Evolutionary conservation across 2,888 invertebrate genomes (phyloP), one percentile per base, ranked within the genome.

Genomic region (Liposcelis brunnea): DNA sequence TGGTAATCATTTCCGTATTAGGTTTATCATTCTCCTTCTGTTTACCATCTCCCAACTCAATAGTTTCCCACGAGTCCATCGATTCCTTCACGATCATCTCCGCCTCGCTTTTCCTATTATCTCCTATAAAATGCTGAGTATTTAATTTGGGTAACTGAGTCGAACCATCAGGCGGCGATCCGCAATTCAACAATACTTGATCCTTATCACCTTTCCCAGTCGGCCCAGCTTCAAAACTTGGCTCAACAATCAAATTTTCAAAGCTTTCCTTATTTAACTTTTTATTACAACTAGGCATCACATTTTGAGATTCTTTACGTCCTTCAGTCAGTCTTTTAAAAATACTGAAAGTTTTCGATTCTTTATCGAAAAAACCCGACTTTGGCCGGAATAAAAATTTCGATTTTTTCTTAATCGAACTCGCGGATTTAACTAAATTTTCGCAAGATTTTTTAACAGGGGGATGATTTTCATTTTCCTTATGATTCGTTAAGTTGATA

Each of bases 271-370:
- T 26, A 8, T 26, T 26, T 26, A 26, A 26, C 8, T 26, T 26
- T 26, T 26, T 26, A 26, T 26, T 26, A 26, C 26, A 26, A 16
- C 16, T 16, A 35, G 35, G 35, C 35, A 35, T 16, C 14, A 16
- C 14, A 14, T 15, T 35, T 14, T 35, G 35, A 35, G 35, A 35
- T 35, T 35, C 35, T 35, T 35, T 35, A 15, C 15, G 35, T 35
- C 16, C 35, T 10, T 15, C 35, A 7, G 35, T 14, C 35, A 35
- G 35, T 35, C 35, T 35, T 35, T 35, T 35, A 7, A 35, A 35
- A 35, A 35, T 35, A 35, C 35, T 35, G 35, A 35, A 26, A 26
- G 26, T 26, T 26, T 26, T 26, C 4, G 35, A 16, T 35, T 35
- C 15, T 7, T 10, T 5, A 15, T 14, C 7, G 35, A 16, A 15